Evolutionary conservation across 1,140 invertebrate genomes (phyloP), one percentile per base, ranked within the genome.

Genomic region (Andrena cerasifolii): DNA sequence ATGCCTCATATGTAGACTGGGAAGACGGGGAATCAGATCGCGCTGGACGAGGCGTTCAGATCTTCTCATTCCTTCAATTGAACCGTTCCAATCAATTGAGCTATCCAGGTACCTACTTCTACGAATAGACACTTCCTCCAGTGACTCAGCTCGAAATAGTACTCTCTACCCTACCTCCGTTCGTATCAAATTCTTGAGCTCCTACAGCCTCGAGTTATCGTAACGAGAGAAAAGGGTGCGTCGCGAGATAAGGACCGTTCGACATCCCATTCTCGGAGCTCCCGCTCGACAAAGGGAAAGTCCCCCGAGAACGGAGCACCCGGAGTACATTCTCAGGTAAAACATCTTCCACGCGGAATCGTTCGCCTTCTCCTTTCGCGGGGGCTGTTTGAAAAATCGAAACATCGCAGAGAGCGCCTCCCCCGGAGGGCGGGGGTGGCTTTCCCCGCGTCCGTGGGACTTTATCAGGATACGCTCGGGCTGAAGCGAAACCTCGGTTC

Each of bases 351-450:
- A 8, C 49, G 67, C 62, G 61, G 65, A 76, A 68, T 84, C 72
- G 66, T 77, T 33, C 31, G 58, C 53, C 71, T 77, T 51, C 68
- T 77, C 79, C 47, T 43, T 56, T 36, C 54, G 53, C 65, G 33
- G 47, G 33, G 28, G 58, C 43, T 56, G 63, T 80, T 83, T 79
- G 82, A 83, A 83, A 84, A 83, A 84, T 84, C 83, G 83, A 83
- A 84, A 84, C 56, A 54, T 79, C 63, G 78, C 43, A 40, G 53
- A 65, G 49, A 58, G n/a, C n/a, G n/a, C n/a, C n/a, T n/a, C 79
- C 75, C 80, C 59, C 36, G 31, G 36, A 31, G 61, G 31, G 36
- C 3, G 12, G 21, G 47, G 24, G 47, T 3, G 28, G 36, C 70
- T 71, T 47, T 63, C 40, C 31, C 61, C 36, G 33, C 43, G 26